Evolutionary conservation across 2,113 vertebrate species (phyloP).

Genomic region (Thomomys bottae): DNA sequence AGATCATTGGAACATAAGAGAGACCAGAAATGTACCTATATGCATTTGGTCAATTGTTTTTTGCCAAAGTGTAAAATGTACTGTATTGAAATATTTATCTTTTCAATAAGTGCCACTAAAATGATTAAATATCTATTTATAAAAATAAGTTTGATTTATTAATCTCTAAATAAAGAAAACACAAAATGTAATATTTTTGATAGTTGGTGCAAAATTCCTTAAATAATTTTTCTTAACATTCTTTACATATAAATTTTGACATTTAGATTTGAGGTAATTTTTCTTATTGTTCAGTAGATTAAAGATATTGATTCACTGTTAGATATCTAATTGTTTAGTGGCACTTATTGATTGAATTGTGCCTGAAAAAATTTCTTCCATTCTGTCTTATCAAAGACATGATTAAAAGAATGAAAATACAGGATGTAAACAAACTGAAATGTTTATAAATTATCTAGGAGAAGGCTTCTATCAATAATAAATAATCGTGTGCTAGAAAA

Average conservation of each 20-base stretch:
- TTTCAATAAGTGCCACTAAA: neutral
- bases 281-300: no score
- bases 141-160: neutral
- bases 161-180: neutral
- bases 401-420: neutral
- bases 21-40: constrained; percentile 40
- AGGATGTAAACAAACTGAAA: neutral
- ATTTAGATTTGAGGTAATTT: no score
- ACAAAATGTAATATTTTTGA: no score
- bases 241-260: no score
- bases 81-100: constrained; percentile 38
- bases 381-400: neutral
- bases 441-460: neutral
- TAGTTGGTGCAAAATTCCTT: no score
- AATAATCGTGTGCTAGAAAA: neutral
- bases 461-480: neutral
- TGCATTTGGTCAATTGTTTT: constrained; percentile 43
- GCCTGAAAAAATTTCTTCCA: neutral
- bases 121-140: neutral
- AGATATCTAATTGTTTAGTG: no score
- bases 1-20: constrained; percentile 7
- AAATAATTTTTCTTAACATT: no score
- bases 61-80: neutral
- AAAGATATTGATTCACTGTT: no score
- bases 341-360: no score